Evolutionary conservation across 2,797 vertebrate species (phyloP), one percentile per base, ranked within the genome.

Genomic region (Staurois parvus): DNA sequence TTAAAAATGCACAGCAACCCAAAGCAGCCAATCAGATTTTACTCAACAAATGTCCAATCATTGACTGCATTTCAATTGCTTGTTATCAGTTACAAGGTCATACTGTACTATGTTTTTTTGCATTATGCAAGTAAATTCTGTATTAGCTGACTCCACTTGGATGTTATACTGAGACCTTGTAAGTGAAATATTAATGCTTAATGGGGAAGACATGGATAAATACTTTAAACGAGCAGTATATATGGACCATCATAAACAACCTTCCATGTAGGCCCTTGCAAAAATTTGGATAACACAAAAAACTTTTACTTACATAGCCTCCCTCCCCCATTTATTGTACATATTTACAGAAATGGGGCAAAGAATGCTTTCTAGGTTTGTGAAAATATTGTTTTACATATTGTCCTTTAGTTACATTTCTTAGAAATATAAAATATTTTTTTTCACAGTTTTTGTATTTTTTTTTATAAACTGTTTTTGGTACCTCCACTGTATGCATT

Each of bases 351-450:
- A 59, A 81, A 72, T 59, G 42, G 29, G 34, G 32, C 42, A 69
- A 48, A 69, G 66, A 81, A 28, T 81, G 30, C 21, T 56, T 81
- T 10, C 37, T 45, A 15, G 19, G 37, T 69, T 52, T 69, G 17
- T 75, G 62, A 77, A 86, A 77, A 81, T 72, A 86, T 77, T 28
- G 42, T 70, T 81, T 77, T 72, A 78, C 84, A 83, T 86, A 86
- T 17, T 19, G 21, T 12, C 87, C 82, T 76, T 5, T 19, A 72
- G 81, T 62, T 70, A 81, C 87, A 79, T 74, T 93, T 91, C 85
- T 88, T 90, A 92, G 89, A 94, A 92, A 91, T 85, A 90, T 87
- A 90, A 90, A 83, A 87, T 81, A 76, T 56, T 79, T 88, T 88
- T 90, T 90, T 88, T 89, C 90, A 82, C 9, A 37, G 8, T 88